A percentile compares a stretch with the other conserved stretches of the same genome.
Evolutionary conservation across 2,888 invertebrate species (phyloP).

Genomic region (Seladonia tumulorum): DNA sequence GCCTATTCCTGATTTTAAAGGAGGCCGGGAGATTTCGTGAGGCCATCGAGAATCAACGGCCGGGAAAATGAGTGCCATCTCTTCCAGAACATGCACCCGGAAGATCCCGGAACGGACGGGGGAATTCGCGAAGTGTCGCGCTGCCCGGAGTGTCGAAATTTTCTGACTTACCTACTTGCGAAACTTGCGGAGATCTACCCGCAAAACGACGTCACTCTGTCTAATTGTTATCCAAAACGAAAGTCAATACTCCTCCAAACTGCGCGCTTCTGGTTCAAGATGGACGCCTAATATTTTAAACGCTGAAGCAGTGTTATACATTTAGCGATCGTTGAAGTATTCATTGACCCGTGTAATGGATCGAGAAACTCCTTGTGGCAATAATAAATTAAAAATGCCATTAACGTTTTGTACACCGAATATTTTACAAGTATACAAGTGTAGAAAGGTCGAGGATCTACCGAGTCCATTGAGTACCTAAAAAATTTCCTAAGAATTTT

Average conservation of each 20-base stretch:
- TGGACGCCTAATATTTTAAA: background rate
- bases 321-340: no score
- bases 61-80: constrained; percentile 86
- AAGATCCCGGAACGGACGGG: constrained; percentile 54
- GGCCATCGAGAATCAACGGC: constrained; percentile 84
- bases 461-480: no score
- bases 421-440: no score
- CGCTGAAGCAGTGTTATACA: background rate
- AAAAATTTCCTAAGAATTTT: no score
- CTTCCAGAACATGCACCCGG: constrained; percentile 78
- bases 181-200: background rate
- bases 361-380: no score
- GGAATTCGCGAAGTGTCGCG: constrained; percentile 63
- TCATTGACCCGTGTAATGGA: no score
- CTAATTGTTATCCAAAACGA: constrained; percentile 18
- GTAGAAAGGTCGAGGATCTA: no score
- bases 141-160: constrained; percentile 60
- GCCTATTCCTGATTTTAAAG: constrained; percentile 55
- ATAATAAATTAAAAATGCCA: no score
- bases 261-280: background rate
- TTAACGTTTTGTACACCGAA: no score
- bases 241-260: background rate
- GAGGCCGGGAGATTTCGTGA: constrained; percentile 59
- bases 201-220: background rate
- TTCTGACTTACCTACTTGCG: constrained; percentile 47